These are phyloP conservation scores for Drosophila greeni DNA, from an alignment of 2,888 invertebrate genomes.

Conservation along the genomic window DNA sequence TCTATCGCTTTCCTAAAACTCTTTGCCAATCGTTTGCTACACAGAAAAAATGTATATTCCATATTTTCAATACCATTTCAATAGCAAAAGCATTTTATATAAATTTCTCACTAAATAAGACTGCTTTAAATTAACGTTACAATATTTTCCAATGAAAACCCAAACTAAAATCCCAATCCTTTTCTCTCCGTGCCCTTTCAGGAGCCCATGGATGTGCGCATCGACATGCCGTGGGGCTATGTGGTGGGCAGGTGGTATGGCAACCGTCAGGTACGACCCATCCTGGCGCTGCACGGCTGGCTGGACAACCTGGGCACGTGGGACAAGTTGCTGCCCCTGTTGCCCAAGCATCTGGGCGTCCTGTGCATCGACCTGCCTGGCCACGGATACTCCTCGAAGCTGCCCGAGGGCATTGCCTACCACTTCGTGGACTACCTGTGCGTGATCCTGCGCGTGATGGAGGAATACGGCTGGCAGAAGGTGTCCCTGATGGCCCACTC, in stretches of 20 bases:
- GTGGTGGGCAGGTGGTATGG: conserved; percentile 87
- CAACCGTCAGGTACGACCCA: conserved; percentile 82
- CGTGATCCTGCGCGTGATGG: conserved; percentile 81
- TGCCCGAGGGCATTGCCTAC: conserved; percentile 81
- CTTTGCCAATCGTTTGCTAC: neutral
- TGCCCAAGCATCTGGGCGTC: conserved; percentile 80
- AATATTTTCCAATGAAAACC: too few species aligned
- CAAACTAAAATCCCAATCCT: too few species aligned
- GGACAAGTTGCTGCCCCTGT: conserved; percentile 83
- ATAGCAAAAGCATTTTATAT: too few species aligned
- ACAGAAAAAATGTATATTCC: neutral
- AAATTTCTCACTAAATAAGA: too few species aligned
- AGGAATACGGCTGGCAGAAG: conserved; percentile 85
- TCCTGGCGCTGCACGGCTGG: conserved; percentile 88
- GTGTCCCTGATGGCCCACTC: conserved; percentile 85
- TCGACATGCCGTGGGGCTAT: conserved; percentile 85
- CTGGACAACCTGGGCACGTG: conserved; percentile 88
- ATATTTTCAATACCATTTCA: too few species aligned
- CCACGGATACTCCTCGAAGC: conserved; percentile 85
- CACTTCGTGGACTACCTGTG: conserved; percentile 78
- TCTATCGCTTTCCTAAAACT: neutral
- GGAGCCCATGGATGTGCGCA: conserved; percentile 82
- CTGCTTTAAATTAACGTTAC: too few species aligned
- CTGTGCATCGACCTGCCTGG: conserved; percentile 86
- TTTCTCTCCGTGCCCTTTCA: conserved; percentile 17